These are phyloP conservation scores for Lacanobia oleracea DNA, from an alignment of 2,888 invertebrate genomes.

Conservation along the genomic window DNA sequence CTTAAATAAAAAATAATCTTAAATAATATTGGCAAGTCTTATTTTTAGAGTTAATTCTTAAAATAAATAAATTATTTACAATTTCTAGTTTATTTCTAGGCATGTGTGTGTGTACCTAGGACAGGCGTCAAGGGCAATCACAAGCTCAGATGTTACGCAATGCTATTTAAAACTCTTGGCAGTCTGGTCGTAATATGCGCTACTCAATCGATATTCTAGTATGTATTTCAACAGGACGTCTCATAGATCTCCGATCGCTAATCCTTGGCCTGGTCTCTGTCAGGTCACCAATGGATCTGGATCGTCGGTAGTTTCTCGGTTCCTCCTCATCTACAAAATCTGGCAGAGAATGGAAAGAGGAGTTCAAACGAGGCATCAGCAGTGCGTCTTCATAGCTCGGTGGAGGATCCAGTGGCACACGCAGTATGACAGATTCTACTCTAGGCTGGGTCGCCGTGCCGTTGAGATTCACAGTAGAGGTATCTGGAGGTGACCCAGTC, in stretches of 20 bases:
- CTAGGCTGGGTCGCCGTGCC: constrained; percentile 73
- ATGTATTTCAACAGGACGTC: constrained; percentile 82
- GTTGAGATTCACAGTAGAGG: constrained; percentile 83
- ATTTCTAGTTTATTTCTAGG: not conserved
- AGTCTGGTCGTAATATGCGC: not conserved
- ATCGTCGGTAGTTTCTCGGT: constrained; percentile 78
- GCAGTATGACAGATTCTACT: constrained; percentile 78
- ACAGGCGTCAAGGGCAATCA: constrained; percentile 12
- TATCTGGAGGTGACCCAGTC: constrained; percentile 79
- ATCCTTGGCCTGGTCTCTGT: constrained; percentile 80
- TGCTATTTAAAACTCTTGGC: not conserved
- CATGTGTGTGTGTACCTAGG: not conserved
- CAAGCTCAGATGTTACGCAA: constrained; percentile 7
- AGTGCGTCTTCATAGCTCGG: constrained; percentile 95
- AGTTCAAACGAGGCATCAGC: constrained; percentile 92
- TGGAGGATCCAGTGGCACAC: constrained; percentile 88
- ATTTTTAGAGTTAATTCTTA: constrained; percentile 38
- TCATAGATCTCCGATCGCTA: constrained; percentile 82
- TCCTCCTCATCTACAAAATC: constrained; percentile 85
- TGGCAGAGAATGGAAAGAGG: constrained; percentile 91
- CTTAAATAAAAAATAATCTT: constrained; percentile 16
- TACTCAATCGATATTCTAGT: constrained; percentile 64
- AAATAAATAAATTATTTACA: constrained; percentile 41
- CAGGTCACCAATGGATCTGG: constrained; percentile 87
- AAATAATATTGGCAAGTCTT: constrained; percentile 44